phyloP scores from a whole-genome alignment of 1,140 invertebrate species.

The Holcopasites calliopsidis region DNA sequence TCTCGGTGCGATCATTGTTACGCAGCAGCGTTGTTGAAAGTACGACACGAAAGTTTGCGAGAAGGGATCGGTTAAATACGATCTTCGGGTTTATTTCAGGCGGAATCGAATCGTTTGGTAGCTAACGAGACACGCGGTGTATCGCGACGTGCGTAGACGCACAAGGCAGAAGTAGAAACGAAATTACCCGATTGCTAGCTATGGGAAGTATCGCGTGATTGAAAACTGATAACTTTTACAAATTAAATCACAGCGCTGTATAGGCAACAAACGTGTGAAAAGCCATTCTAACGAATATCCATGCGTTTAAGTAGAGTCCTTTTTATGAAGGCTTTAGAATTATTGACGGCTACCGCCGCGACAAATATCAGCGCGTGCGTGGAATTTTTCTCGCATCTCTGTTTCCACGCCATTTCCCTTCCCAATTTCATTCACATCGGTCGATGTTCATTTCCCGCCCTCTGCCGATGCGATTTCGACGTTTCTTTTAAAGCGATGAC shows the following conservation, averaged over 20 bases:
- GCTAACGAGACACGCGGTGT: neutral
- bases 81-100: neutral
- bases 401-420: neutral
- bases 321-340: constrained; percentile 55
- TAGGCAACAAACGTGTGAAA: no score
- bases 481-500: neutral
- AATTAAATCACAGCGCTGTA: no score
- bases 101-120: neutral
- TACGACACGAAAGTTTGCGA: neutral
- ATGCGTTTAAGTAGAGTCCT: constrained; percentile 55
- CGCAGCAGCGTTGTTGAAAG: neutral
- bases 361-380: constrained; percentile 43
- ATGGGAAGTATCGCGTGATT: no score
- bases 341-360: constrained; percentile 47
- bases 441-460: neutral
- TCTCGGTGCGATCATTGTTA: constrained; percentile 22
- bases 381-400: constrained; percentile 25
- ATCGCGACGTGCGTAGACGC: neutral
- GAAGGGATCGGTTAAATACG: neutral
- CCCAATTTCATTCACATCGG: neutral
- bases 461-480: no score
- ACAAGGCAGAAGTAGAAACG: neutral
- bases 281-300: neutral
- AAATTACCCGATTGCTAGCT: no score
- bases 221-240: no score